These are phyloP conservation scores for Gandaritis pyraliata DNA, from an alignment of 2,888 invertebrate species.

Conservation along the genomic window DNA sequence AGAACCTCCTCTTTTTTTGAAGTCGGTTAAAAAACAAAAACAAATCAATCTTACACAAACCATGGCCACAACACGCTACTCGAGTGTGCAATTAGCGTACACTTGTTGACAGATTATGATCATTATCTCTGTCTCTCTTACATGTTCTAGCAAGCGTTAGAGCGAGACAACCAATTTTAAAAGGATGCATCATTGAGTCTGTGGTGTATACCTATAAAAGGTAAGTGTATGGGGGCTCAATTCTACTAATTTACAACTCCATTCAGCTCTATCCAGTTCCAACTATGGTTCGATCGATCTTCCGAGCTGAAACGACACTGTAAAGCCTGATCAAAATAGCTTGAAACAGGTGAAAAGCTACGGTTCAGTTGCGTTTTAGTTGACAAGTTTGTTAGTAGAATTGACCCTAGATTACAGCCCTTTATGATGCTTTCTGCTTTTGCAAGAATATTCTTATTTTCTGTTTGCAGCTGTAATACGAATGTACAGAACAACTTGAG, in stretches of 20 bases:
- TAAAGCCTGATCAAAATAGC: no score
- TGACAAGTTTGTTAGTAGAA: no score
- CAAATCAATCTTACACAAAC: slow-evolving; percentile 3
- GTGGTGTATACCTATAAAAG: slow-evolving; percentile 24
- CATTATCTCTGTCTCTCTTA: slow-evolving; percentile 46
- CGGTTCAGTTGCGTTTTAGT: no score
- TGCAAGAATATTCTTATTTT: neutral
- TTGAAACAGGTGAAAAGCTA: no score
- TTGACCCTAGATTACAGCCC: slow-evolving; percentile 10
- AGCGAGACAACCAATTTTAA: slow-evolving; percentile 47
- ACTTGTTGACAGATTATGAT: slow-evolving; percentile 70
- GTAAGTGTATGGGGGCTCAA: no score
- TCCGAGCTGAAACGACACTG: no score
- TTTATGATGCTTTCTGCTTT: slow-evolving; percentile 1
- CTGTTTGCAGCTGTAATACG: neutral
- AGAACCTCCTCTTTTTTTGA: no score
- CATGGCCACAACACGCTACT: slow-evolving; percentile 45
- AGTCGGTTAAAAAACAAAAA: neutral
- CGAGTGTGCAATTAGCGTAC: slow-evolving; percentile 69
- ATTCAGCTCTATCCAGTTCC: no score
- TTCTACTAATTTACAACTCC: no score
- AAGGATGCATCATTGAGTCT: slow-evolving; percentile 53
- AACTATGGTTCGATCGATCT: no score
- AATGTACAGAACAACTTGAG: neutral
- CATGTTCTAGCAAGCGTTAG: slow-evolving; percentile 23